phyloP scores from a whole-genome alignment of 1,140 invertebrate species.

The Hycleus phaleratus region DNA sequence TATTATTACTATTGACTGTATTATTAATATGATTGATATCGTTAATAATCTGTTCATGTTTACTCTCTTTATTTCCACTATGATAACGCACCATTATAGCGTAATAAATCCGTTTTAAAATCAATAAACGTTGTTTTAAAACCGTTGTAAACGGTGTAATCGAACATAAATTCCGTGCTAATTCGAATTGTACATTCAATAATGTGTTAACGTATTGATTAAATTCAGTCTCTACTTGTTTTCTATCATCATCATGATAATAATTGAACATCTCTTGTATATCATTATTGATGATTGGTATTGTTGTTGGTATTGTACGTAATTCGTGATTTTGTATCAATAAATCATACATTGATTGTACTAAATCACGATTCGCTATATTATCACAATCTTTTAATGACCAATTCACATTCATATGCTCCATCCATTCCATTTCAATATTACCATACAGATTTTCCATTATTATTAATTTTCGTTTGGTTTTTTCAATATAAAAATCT shows the following conservation, averaged over 20 bases:
- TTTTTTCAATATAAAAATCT: no score
- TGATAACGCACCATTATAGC: constrained; percentile 52
- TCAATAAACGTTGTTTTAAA: constrained; percentile 49
- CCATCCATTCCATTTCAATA: constrained; percentile 46
- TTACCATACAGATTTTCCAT: constrained; percentile 29
- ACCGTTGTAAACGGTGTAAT: constrained; percentile 50
- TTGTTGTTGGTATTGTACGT: constrained; percentile 31
- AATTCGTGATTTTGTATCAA: constrained; percentile 49
- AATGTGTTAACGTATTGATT: constrained; percentile 48
- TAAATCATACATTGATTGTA: constrained; percentile 48
- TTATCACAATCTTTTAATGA: constrained; percentile 50
- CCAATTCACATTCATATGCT: constrained; percentile 52
- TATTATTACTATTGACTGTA: neutral
- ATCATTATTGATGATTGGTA: constrained; percentile 32
- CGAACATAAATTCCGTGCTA: constrained; percentile 47
- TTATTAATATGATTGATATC: neutral
- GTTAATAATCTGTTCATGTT: constrained; percentile 8
- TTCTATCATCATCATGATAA: constrained; percentile 42
- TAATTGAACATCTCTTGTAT: constrained; percentile 39
- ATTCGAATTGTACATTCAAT: constrained; percentile 46
- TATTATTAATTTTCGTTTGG: neutral
- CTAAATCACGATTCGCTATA: constrained; percentile 47
- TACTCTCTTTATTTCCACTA: constrained; percentile 37
- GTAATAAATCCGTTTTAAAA: constrained; percentile 55
- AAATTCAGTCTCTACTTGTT: constrained; percentile 44